Base-by-base conservation (phyloP, 2,888 invertebrate species). In the Drosophila helvetica region DNA sequence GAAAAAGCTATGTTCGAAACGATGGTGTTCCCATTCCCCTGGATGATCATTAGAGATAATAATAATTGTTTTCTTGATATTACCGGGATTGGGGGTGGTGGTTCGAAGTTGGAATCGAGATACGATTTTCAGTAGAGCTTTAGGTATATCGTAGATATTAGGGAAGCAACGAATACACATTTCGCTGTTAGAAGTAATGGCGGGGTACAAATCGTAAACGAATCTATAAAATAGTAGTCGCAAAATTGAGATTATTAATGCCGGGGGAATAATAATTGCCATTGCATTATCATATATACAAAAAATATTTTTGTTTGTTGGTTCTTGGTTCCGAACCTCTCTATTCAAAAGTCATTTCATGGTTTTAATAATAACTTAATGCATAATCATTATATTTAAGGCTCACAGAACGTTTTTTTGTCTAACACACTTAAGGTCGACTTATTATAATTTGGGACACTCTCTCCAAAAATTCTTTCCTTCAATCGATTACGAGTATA, bases 111-210 rank as follows among this genome's bases (percentile, higher is more conserved):
- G 46, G 46, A 38, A 33, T 54, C 73, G 45, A 50, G 54, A 18
- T 15, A 38, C 38, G 38, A 38, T 56, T 54, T 84, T 84, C 85
- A 87, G 85, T 63, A 84, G 87, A 84, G 74, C 77, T 77, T 85
- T 77, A 85, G 78, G 77, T 77, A 75, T 77, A 87, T 65, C 82
- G 84, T 84, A 67, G 84, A 84, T 75, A 77, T 66, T 62, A 84
- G 70, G 74, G 67, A 79, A 69, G 82, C 87, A 72, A 88, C 59
- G 85, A 84, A 77, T 73, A 84, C 66, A 74, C 79, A 88, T 86
- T 87, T 86, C 82, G 75, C 87, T 79, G 88, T 87, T 86, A 87
- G 78, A 65, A 80, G 80, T 77, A 78, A 83, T 78, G 79, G 72
- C 79, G 75, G 85, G 79, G 67, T 77, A 85, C 74, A 84, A 74